Evolutionary conservation across 2,888 invertebrate species (phyloP).

Genomic region (Campoplex capitator): DNA sequence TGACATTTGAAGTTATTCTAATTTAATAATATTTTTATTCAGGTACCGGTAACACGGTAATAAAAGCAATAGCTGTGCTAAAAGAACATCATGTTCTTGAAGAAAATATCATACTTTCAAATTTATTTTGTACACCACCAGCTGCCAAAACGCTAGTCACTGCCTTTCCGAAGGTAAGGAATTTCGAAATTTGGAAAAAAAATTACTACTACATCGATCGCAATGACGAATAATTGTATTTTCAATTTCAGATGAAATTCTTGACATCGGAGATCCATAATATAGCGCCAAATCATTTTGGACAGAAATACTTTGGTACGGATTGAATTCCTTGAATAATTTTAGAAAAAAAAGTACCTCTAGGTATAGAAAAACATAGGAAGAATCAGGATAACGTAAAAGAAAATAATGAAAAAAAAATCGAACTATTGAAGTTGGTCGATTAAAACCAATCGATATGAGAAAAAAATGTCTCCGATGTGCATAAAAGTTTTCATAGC

Average conservation of each 20-base stretch:
- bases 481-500: slow-evolving; percentile 8
- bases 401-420: slow-evolving; percentile 43
- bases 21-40: slow-evolving; percentile 53
- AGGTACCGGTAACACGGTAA: slow-evolving; percentile 97
- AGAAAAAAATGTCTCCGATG: background rate
- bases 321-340: slow-evolving; percentile 87
- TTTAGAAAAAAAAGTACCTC: slow-evolving; percentile 39
- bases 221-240: background rate
- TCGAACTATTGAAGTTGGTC: slow-evolving; percentile 49
- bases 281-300: slow-evolving; percentile 98
- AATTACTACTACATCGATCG: background rate
- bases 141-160: slow-evolving; percentile 94
- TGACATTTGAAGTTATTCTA: background rate
- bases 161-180: slow-evolving; percentile 90
- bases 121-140: slow-evolving; percentile 97
- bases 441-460: too few relatives aligned
- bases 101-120: slow-evolving; percentile 97
- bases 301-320: slow-evolving; percentile 99
- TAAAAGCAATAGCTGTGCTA: slow-evolving; percentile 96
- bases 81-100: slow-evolving; percentile 97
- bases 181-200: background rate
- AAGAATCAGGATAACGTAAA: slow-evolving; percentile 43
- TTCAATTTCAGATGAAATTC: slow-evolving; percentile 91
- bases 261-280: slow-evolving; percentile 98
- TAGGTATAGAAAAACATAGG: slow-evolving; percentile 40